Evolutionary conservation across 2,888 invertebrate genomes (phyloP), one percentile per base, ranked within the genome.

Genomic region (Agrypnus murinus): DNA sequence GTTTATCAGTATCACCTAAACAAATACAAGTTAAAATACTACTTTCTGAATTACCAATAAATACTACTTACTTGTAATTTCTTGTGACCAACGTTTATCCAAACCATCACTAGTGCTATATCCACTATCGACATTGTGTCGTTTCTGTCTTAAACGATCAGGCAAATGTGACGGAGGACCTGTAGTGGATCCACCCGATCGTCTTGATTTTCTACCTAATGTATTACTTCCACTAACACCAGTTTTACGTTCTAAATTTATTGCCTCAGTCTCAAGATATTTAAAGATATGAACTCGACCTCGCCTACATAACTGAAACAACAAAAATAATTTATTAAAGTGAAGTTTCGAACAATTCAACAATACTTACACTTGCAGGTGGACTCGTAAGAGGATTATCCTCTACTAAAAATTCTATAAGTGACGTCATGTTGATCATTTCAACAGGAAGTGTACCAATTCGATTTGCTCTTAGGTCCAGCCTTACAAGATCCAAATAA

Each of bases 261-360:
- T 90, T 55, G 96, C 95, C 87, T 95, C 94, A 81, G 93, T 93
- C 85, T 97, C 96, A 77, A 98, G 88, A 87, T 94, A 97, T 86
- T 97, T 97, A 88, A 97, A 97, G 80, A 98, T 95, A 86, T 98
- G 97, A 82, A 96, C 95, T 82, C 95, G 91, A 78, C 98, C 97
- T 84, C 96, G 92, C 86, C 93, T 93, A 87, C 97, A 97, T 78
- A 95, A 88, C 95, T 95, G 86, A 5, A 87, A 84, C 17, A 40
- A 32, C n/a, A n/a, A n/a, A n/a, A n/a, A n/a, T 34, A 34, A 34
- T 7, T 34, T 6, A 55, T 32, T n/a, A n/a, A n/a, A 31, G 17
- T 63, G 34, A 50, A n/a, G n/a, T n/a, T n/a, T n/a, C n/a, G n/a
- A n/a, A 40, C 40, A 12, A 3, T 12, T 40, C 40, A 40, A 7